A percentile compares a stretch with the other conserved stretches of the same genome.
Conservation (phyloP, 2,797 vertebrate species). For the Sebastes melanostomus region DNA sequence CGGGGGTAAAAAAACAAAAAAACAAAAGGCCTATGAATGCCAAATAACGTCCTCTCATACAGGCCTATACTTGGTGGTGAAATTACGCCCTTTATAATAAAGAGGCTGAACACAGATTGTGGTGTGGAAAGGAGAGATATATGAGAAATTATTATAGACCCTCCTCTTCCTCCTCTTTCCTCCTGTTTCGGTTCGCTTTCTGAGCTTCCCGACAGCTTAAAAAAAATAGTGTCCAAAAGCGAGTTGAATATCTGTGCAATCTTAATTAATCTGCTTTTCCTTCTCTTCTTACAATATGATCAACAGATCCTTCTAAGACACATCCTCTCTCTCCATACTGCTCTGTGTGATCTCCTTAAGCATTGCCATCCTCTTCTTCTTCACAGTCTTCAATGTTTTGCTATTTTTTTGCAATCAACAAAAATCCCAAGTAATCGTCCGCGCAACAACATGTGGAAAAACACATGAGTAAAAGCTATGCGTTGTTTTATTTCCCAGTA, state of each 20-base stretch:
- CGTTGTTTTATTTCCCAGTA: slow-evolving; percentile 68
- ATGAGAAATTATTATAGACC: slow-evolving; percentile 44
- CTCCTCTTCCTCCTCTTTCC: neutral
- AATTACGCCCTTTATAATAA: slow-evolving; percentile 57
- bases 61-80: slow-evolving; percentile 44
- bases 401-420: slow-evolving; percentile 13
- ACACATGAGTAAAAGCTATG: slow-evolving; percentile 43
- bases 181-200: slow-evolving; percentile 50
- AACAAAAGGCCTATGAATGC: slow-evolving; percentile 31
- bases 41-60: slow-evolving; percentile 60
- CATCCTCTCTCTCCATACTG: slow-evolving; percentile 49
- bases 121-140: slow-evolving; percentile 46
- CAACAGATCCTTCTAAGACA: slow-evolving; percentile 77
- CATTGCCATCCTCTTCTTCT: slow-evolving; percentile 39
- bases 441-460: neutral
- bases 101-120: slow-evolving; percentile 45
- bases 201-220: slow-evolving; percentile 39
- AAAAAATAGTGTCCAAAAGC: slow-evolving; percentile 31
- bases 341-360: slow-evolving; percentile 62
- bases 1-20: neutral
- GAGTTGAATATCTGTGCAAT: slow-evolving; percentile 45
- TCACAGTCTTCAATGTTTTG: slow-evolving; percentile 38
- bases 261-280: slow-evolving; percentile 76
- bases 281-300: slow-evolving; percentile 62
- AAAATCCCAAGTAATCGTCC: slow-evolving; percentile 26